phyloP scores from a whole-genome alignment of 35 echinoderm and acorn worm species.

The Amphiura filiformis region DNA sequence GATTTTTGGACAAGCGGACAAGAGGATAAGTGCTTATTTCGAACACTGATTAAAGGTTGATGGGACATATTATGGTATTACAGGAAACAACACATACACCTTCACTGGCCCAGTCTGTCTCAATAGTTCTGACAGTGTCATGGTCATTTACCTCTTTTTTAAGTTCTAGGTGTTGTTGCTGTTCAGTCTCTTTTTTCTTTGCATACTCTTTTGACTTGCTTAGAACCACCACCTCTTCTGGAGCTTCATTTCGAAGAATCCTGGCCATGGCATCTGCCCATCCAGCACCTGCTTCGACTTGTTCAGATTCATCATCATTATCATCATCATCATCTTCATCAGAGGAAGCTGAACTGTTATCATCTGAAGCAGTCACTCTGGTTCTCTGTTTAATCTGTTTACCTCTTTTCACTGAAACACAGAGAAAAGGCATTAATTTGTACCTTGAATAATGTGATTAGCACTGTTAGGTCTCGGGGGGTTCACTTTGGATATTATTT shows the following conservation, averaged over 20 bases:
- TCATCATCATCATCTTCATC: neutral
- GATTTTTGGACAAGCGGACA: no score
- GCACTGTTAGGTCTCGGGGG: no score
- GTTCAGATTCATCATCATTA: constrained; percentile 8
- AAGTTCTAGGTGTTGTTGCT: constrained; percentile 32
- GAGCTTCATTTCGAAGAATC: constrained; percentile 43
- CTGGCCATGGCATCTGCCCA: constrained; percentile 77
- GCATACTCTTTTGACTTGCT: constrained; percentile 53
- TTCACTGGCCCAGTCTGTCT: no score
- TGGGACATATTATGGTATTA: no score
- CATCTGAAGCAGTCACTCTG: neutral
- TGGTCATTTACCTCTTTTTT: constrained; percentile 53
- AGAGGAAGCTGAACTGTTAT: neutral
- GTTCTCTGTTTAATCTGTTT: neutral
- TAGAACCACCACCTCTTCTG: constrained; percentile 13
- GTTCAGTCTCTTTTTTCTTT: constrained; percentile 37
- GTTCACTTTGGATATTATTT: no score
- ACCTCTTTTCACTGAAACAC: neutral
- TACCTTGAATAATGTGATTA: no score
- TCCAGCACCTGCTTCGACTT: constrained; percentile 29
- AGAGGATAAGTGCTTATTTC: no score
- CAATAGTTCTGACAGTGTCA: neutral
- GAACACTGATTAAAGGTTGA: no score
- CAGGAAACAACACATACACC: no score
- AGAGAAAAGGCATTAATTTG: neutral